These are phyloP conservation scores for Clarias magur DNA, from an alignment of 2,113 vertebrate genomes.

Conservation along the genomic window DNA sequence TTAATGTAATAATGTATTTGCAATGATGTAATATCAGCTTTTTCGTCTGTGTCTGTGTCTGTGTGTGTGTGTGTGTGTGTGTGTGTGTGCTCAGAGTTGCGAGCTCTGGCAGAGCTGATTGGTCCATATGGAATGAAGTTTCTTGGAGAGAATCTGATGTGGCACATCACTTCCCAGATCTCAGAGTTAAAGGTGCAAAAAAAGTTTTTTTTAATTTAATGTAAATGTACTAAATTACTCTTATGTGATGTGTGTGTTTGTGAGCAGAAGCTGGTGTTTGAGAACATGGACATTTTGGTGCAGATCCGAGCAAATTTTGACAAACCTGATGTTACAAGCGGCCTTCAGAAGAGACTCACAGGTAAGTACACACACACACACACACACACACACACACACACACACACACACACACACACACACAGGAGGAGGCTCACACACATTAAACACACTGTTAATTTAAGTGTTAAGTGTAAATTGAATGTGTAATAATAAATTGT, in stretches of 20 bases:
- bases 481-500: background rate
- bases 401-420: background rate
- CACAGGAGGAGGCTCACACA: no score
- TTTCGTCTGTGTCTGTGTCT: background rate
- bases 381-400: background rate
- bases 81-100: constrained; percentile 76
- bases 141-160: constrained; percentile 92
- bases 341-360: constrained; percentile 78
- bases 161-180: constrained; percentile 96
- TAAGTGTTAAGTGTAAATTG: no score
- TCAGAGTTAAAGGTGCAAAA: constrained; percentile 84
- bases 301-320: constrained; percentile 87
- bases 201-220: background rate
- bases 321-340: constrained; percentile 76
- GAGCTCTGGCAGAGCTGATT: constrained; percentile 84
- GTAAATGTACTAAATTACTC: background rate
- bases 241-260: background rate
- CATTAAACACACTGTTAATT: no score
- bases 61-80: constrained; percentile 30
- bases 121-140: constrained; percentile 94
- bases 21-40: background rate
- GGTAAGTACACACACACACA: constrained; percentile 67
- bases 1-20: background rate
- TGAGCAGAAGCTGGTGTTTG: constrained; percentile 85
- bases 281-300: constrained; percentile 93